phyloP scores from a whole-genome alignment of 2,113 vertebrate genomes.

The Pleuronectes platessa region DNA sequence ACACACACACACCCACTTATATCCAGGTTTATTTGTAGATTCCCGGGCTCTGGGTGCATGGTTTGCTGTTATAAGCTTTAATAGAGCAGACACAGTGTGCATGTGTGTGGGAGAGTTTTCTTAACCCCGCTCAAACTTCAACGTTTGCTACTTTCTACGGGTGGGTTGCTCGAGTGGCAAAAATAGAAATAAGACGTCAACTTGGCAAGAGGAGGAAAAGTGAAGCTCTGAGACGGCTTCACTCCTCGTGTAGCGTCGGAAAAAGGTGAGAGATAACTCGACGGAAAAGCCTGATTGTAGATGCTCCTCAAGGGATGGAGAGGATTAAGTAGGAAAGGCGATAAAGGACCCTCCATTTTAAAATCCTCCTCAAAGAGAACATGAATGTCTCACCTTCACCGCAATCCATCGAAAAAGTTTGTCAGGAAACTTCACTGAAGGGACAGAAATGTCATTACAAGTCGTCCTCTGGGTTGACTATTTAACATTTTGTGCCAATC shows the following conservation, averaged over 20 bases:
- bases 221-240: not conserved
- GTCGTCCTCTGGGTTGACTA: too few relatives aligned
- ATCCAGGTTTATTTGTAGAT: not conserved
- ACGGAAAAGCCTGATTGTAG: not conserved
- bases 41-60: not conserved
- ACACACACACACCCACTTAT: too few relatives aligned
- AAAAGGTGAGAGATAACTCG: not conserved
- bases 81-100: constrained; percentile 11
- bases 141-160: constrained; percentile 18
- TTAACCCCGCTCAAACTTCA: constrained; percentile 9
- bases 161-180: not conserved
- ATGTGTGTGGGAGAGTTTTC: not conserved
- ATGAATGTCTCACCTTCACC: too few relatives aligned
- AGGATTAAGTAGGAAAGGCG: too few relatives aligned
- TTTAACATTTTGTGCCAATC: too few relatives aligned
- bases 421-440: too few relatives aligned
- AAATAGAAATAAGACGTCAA: constrained; percentile 38
- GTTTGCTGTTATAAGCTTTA: constrained; percentile 32
- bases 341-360: too few relatives aligned
- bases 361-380: too few relatives aligned
- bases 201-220: not conserved
- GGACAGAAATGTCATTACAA: too few relatives aligned
- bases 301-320: too few relatives aligned
- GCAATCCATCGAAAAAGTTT: too few relatives aligned
- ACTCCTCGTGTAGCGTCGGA: not conserved